phyloP scores from a whole-genome alignment of 1,140 invertebrate species.

The Heliconius hewitsoni region DNA sequence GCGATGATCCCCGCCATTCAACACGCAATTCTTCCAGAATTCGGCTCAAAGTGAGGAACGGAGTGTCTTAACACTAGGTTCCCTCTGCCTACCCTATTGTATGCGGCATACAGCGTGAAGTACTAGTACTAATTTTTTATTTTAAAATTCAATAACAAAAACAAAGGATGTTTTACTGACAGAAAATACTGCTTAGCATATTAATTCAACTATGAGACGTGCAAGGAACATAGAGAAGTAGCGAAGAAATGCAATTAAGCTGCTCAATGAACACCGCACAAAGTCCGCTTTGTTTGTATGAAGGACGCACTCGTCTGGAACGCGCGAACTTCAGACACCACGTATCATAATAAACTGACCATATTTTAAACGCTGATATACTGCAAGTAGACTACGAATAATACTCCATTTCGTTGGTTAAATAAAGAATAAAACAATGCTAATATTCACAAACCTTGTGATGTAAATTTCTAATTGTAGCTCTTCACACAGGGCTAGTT shows the following conservation, averaged over 20 bases:
- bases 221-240: conserved; percentile 52
- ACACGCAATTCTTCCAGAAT: too few species aligned
- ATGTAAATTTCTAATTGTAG: conserved; percentile 71
- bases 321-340: conserved; percentile 44
- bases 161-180: conserved; percentile 17
- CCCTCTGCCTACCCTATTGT: too few species aligned
- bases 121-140: too few species aligned
- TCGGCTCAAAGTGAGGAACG: too few species aligned
- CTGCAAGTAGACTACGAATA: neutral
- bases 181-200: conserved; percentile 42
- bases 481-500: conserved; percentile 65
- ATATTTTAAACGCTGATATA: conserved; percentile 20
- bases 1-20: too few species aligned
- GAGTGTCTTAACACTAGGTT: too few species aligned
- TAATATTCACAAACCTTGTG: conserved; percentile 65
- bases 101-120: too few species aligned
- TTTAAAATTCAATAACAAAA: neutral
- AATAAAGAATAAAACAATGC: conserved; percentile 10
- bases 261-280: conserved; percentile 71
- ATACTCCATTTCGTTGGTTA: conserved; percentile 13
- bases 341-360: conserved; percentile 34
- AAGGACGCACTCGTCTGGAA: conserved; percentile 51
- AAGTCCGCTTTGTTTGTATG: conserved; percentile 65
- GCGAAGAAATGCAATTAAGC: conserved; percentile 73
- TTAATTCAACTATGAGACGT: conserved; percentile 59